Evolutionary conservation across 2,888 invertebrate species (phyloP).

Genomic region (Scaptomyza reducta): DNA sequence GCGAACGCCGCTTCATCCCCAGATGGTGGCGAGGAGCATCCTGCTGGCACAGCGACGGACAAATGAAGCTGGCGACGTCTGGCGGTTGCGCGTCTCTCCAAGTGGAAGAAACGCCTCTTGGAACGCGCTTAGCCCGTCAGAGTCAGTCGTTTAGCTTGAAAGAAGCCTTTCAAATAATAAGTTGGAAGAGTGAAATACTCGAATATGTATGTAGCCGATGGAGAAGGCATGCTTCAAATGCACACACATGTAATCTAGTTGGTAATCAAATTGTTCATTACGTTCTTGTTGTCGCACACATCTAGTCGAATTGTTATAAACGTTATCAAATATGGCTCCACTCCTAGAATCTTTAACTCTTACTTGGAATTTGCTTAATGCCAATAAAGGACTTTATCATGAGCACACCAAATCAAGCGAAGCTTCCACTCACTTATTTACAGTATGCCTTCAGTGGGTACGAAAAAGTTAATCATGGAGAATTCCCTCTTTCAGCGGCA

Average conservation of each 20-base stretch:
- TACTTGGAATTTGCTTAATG: constrained; percentile 52
- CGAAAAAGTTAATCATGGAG: no score
- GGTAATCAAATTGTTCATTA: constrained; percentile 48
- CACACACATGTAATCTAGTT: constrained; percentile 26
- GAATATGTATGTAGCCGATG: constrained; percentile 3
- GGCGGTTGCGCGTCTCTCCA: constrained; percentile 66
- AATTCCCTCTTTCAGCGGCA: no score
- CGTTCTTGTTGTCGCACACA: constrained; percentile 55
- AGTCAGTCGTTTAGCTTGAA: constrained; percentile 58
- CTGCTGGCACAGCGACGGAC: constrained; percentile 71
- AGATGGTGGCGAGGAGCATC: constrained; percentile 59
- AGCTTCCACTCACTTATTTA: neutral
- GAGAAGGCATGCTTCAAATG: constrained; percentile 10
- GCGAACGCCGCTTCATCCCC: constrained; percentile 21
- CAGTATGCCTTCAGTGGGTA: neutral
- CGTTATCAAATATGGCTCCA: constrained; percentile 69
- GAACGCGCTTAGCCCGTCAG: constrained; percentile 69
- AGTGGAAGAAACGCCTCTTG: constrained; percentile 37
- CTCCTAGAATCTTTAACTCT: constrained; percentile 44
- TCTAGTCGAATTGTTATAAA: constrained; percentile 60
- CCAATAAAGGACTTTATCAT: constrained; percentile 76
- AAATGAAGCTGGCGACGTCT: constrained; percentile 77
- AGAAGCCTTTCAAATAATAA: constrained; percentile 22
- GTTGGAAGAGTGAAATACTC: constrained; percentile 11
- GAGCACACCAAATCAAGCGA: constrained; percentile 22